Percentiles rank a stretch among this genome's conserved stretches.
These are phyloP conservation scores for Epinotia bilunana DNA, from an alignment of 2,888 invertebrate species.

Conservation along the genomic window DNA sequence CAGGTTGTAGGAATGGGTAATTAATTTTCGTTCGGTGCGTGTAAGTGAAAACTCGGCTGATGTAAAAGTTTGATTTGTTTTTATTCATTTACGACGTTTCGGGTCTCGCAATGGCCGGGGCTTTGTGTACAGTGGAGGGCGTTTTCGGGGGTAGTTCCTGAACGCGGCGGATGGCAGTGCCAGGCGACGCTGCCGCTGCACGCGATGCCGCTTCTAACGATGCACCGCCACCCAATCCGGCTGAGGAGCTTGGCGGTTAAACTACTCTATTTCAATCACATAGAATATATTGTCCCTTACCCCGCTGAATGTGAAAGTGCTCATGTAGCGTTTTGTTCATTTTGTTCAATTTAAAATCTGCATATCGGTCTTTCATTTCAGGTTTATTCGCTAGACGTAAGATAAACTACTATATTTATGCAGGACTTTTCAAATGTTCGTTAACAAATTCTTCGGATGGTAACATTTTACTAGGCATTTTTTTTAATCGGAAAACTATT, in stretches of 20 bases:
- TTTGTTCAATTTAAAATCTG: conserved; percentile 39
- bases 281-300: conserved; percentile 24
- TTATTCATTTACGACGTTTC: conserved; percentile 39
- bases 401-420: conserved; percentile 26
- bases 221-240: conserved; percentile 57
- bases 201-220: conserved; percentile 70
- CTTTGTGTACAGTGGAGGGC: conserved; percentile 72
- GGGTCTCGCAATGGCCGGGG: conserved; percentile 45
- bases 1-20: conserved; percentile 52
- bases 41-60: conserved; percentile 38
- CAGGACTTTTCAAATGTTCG: background rate
- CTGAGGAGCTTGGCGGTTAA: background rate
- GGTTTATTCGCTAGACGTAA: conserved; percentile 40
- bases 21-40: conserved; percentile 60
- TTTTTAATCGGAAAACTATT: too few species aligned
- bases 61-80: conserved; percentile 43
- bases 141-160: conserved; percentile 74
- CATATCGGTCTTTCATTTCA: conserved; percentile 41
- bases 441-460: background rate
- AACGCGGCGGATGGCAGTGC: conserved; percentile 78
- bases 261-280: conserved; percentile 30
- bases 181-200: conserved; percentile 79
- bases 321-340: conserved; percentile 31
- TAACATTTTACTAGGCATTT: too few species aligned
- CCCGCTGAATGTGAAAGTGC: conserved; percentile 28